Evolutionary conservation across 2,797 vertebrate genomes (phyloP), one percentile per base, ranked within the genome.

Genomic region (Myoxocephalus aenaeus): DNA sequence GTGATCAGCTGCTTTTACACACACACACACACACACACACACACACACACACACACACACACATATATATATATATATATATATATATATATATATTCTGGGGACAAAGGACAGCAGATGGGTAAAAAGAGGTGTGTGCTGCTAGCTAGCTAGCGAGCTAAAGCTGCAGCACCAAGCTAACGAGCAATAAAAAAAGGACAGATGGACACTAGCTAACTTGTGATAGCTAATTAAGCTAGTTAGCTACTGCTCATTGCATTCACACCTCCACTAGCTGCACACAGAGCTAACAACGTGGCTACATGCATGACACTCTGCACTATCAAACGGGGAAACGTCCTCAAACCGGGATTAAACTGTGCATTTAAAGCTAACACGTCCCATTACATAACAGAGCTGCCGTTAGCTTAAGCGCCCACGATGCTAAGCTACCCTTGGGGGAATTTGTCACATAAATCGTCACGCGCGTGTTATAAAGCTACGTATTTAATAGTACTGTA

Each of bases 101-200:
- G 81, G 40, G 76, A 89, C 85, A 91, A 92, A 90, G 86, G 78
- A 73, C 69, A 82, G 57, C 77, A 85, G 84, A 85, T 81, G 86
- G 85, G 57, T 22, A 57, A 25, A 27, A n/a, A 5, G 53, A 56
- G 64, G 48, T 11, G 62, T 22, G 48, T 25, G 25, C 73, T 67
- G 61, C 29, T 15, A 73, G 46, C 76, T 58, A 59, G 58, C n/a
- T 15, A 73, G 46, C 76, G 54, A 59, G 58, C n/a, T 25, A 34
- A 34, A 76, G 42, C 75, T 57, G 22, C 80, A 48, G 18, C 44
- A 75, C 27, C 73, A 3, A 46, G 44, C 44, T 46, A 71, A 20
- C 40, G 62, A 66, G 53, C 29, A 61, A 56, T 27, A 13, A 11
- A 32, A 42, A 56, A 25, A 1, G 6, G 36, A 27, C 13, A 38